A percentile compares a stretch with the other conserved stretches of the same genome.
phyloP scores from a whole-genome alignment of 2,888 invertebrate species.

The Hydroisotoma schaefferi region DNA sequence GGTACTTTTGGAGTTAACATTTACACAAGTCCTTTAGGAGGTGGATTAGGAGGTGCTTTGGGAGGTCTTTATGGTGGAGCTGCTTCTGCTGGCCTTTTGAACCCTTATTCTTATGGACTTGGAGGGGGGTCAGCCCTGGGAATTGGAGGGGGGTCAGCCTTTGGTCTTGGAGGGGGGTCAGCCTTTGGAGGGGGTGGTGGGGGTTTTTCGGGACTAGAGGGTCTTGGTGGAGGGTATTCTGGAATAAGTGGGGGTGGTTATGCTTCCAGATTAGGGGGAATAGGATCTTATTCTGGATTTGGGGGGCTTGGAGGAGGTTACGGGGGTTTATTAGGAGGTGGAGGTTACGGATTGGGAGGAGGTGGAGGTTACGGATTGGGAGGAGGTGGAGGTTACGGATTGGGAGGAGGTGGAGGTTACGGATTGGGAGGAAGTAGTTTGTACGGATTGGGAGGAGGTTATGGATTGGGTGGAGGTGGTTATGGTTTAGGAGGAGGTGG shows the following conservation, averaged over 20 bases:
- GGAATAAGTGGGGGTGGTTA: background rate
- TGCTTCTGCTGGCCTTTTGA: slow-evolving; percentile 11
- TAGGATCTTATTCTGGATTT: slow-evolving; percentile 17
- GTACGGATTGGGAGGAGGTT: background rate
- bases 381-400: slow-evolving; percentile 1
- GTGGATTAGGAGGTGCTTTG: slow-evolving; percentile 1
- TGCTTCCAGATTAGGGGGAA: background rate
- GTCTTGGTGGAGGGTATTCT: slow-evolving; percentile 9
- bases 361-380: slow-evolving; percentile 12
- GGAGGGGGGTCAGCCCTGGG: slow-evolving; percentile 11
- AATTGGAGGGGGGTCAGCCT: slow-evolving; percentile 19
- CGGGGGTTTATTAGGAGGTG: slow-evolving; percentile 9
- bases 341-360: too few species aligned
- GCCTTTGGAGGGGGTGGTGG: slow-evolving; percentile 9
- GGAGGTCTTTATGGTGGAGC: background rate
- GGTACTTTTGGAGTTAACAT: slow-evolving; percentile 27
- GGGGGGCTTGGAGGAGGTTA: slow-evolving; percentile 12
- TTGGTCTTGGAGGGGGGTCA: slow-evolving; percentile 10
- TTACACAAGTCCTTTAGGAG: slow-evolving; percentile 29
- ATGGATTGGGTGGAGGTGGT: slow-evolving; percentile 11
- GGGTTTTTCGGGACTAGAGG: slow-evolving; percentile 17
- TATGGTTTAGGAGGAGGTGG: slow-evolving; percentile 19
- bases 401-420: slow-evolving; percentile 15
- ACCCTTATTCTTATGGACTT: slow-evolving; percentile 22
- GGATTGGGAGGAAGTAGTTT: slow-evolving; percentile 15